A percentile compares a stretch with the other conserved stretches of the same genome.
Evolutionary conservation across 2,888 invertebrate genomes (phyloP).

Genomic region (Xestia sexstrigata): DNA sequence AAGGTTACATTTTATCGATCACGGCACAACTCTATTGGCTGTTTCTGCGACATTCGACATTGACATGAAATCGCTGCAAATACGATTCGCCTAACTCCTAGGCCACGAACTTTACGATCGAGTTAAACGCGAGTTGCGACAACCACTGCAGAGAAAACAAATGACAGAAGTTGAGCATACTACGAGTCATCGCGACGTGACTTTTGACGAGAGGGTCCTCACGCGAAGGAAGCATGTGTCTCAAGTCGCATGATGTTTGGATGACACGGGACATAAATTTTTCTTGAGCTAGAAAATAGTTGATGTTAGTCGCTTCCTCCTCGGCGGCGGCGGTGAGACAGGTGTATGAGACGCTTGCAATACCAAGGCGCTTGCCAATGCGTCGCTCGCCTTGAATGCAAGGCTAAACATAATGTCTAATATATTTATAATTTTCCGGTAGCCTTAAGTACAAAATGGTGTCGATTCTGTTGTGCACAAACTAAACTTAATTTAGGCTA

Average conservation of each 20-base stretch:
- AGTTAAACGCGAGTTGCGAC: neutral
- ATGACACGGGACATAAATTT: neutral
- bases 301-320: neutral
- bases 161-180: neutral
- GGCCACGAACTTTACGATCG: neutral
- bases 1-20: slow-evolving; percentile 13
- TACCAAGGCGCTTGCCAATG: neutral
- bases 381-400: neutral
- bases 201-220: no score
- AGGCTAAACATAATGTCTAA: neutral
- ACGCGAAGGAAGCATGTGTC: neutral
- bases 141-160: neutral
- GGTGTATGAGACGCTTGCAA: neutral
- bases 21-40: neutral
- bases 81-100: neutral
- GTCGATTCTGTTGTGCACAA: no score
- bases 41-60: slow-evolving; percentile 8
- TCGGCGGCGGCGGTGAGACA: neutral
- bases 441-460: neutral
- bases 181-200: neutral
- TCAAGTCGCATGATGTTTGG: neutral
- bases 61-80: neutral
- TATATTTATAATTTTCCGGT: slow-evolving; percentile 1
- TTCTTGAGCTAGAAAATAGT: neutral
- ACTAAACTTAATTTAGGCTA: no score